Percentiles rank a stretch among this genome's conserved stretches.
Conservation (phyloP, 2,797 vertebrate species). For the Anas acuta region DNA sequence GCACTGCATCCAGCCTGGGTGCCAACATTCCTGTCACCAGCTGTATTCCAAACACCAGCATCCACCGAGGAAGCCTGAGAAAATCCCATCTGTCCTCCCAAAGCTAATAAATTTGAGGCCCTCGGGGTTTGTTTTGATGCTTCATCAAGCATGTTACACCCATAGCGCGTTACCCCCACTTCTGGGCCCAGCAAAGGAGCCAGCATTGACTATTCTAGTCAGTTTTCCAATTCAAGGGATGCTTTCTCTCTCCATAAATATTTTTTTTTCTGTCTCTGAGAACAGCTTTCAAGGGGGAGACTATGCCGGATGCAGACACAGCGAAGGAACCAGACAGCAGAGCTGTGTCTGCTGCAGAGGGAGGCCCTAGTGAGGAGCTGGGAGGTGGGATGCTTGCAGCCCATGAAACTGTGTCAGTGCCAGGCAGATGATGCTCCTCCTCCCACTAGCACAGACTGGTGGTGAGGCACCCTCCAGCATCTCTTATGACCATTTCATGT, state of each 20-base stretch:
- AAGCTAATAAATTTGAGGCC: background rate
- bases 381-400: background rate
- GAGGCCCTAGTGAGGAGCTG: background rate
- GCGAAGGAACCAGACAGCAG: background rate
- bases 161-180: background rate
- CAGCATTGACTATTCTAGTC: background rate
- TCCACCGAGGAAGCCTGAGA: background rate
- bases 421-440: background rate
- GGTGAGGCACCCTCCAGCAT: background rate
- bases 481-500: background rate
- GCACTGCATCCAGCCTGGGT: background rate
- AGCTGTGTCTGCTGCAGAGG: accelerated
- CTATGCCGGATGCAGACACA: background rate
- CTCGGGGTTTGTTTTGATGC: background rate
- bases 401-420: background rate
- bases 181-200: background rate
- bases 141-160: background rate
- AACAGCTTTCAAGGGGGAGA: accelerated
- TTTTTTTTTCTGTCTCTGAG: background rate
- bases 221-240: background rate
- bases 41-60: background rate
- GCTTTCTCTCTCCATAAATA: background rate
- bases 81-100: background rate
- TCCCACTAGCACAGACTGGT: background rate
- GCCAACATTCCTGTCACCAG: background rate